Evolutionary conservation across 37 sponge, comb jelly and placozoan species (phyloP).

Genomic region (Tethya wilhelma): DNA sequence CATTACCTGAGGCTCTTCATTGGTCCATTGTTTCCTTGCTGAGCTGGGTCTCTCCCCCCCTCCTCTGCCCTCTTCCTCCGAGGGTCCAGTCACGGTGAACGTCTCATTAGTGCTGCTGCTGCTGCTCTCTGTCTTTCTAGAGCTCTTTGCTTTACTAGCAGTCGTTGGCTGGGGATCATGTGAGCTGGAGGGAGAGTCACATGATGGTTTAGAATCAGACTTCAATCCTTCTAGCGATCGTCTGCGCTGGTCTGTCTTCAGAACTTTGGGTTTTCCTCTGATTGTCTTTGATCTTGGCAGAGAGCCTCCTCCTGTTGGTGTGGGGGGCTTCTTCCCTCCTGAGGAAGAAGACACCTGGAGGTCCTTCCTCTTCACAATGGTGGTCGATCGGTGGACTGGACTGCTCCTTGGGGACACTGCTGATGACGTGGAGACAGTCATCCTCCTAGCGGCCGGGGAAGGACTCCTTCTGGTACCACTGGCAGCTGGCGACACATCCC

Average conservation of each 20-base stretch:
- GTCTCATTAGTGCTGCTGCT: not conserved
- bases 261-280: not conserved
- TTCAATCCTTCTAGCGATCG: not conserved
- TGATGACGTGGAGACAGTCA: not conserved
- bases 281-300: not conserved
- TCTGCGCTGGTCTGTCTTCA: not conserved
- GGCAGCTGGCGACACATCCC: slow-evolving; percentile 5
- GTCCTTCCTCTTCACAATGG: no score
- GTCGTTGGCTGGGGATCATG: not conserved
- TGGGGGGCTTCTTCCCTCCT: no score
- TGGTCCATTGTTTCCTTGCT: slow-evolving; percentile 35
- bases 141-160: not conserved
- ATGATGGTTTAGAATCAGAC: not conserved
- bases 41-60: slow-evolving; percentile 2
- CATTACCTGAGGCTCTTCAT: slow-evolving; percentile 8
- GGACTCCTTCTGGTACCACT: not conserved
- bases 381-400: not conserved
- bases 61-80: not conserved
- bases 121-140: not conserved
- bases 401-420: not conserved
- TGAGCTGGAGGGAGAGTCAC: not conserved
- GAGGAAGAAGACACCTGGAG: not conserved
- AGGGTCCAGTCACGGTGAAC: not conserved
- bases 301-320: not conserved
- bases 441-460: not conserved